Evolutionary conservation across 92 coral and sea anemone genomes (phyloP), one percentile per base, ranked within the genome.

Genomic region (Actinostola sp.): DNA sequence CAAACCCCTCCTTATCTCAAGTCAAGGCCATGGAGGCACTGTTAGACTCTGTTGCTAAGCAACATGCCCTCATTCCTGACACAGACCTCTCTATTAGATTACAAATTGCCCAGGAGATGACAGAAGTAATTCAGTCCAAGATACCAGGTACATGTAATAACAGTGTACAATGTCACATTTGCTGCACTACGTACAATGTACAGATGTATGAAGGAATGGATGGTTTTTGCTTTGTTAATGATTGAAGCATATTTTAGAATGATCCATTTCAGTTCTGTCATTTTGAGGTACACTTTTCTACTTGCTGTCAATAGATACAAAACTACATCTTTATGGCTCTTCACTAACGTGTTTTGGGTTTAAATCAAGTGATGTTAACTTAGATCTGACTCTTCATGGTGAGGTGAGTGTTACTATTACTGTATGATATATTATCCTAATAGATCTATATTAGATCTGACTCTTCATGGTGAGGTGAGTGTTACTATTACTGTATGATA

Each of bases 341-440:
- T 93, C 98, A 27, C 34, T 77, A 24, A 82, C 89, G 56, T 79
- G 94, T 26, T 87, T 91, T 91, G 98, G 98, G 38, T 67, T 93
- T 78, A 91, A 93, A 74, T 81, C 77, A 17, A 91, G 98, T 73
- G 98, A 91, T 41, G 61, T 93, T 9, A 93, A 93, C 66, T 80
- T 93, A 51, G 97, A 91, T 52, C 80, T 93, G 32, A 68, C 70
- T 63, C 84, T 91, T 44, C 89, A 86, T 44, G 88, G 85, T 1
- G 97, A 16, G 34, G 60, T 76, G 16, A 26, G 17, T 44, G 53
- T 36, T 32, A 4, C 30, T 26, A 31, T 8, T 14, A 7, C 38
- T 25, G 21, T 50, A n/a, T n/a, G n/a, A n/a, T n/a, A n/a, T n/a
- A n/a, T n/a, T n/a, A n/a, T n/a, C n/a, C n/a, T n/a, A n/a, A n/a